phyloP scores from a whole-genome alignment of 2,113 vertebrate species.

The Sturnira hondurensis region DNA sequence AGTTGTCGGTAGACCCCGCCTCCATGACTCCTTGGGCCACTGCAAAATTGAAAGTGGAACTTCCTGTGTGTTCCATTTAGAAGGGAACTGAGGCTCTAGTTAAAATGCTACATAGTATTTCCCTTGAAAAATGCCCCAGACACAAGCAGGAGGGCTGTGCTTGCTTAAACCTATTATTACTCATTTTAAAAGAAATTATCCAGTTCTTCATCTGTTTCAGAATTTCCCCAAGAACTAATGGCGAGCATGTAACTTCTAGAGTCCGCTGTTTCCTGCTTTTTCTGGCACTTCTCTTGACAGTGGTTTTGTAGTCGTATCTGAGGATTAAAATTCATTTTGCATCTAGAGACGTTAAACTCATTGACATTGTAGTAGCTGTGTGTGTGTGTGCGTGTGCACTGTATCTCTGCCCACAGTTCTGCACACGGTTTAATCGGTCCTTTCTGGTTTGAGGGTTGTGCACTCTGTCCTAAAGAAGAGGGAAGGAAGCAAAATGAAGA shows the following conservation, averaged over 20 bases:
- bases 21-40: not conserved
- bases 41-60: not conserved
- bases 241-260: not conserved
- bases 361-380: not conserved
- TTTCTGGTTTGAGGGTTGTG: not conserved
- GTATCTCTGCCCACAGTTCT: not conserved
- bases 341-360: not conserved
- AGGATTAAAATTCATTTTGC: not conserved
- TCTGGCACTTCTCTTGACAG: not conserved
- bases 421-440: not conserved
- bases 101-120: not conserved
- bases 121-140: not conserved
- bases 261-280: not conserved
- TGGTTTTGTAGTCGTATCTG: not conserved
- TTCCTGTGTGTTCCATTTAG: not conserved
- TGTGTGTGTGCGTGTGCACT: not conserved
- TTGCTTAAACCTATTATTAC: not conserved
- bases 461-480: not conserved
- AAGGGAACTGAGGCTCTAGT: not conserved
- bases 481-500: slow-evolving; percentile 13
- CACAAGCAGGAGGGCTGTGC: not conserved
- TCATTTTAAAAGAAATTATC: not conserved
- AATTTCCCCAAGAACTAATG: not conserved
- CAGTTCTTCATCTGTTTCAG: not conserved
- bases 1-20: not conserved